phyloP scores from a whole-genome alignment of 2,888 invertebrate species.

The Melangyna quadrimaculata region DNA sequence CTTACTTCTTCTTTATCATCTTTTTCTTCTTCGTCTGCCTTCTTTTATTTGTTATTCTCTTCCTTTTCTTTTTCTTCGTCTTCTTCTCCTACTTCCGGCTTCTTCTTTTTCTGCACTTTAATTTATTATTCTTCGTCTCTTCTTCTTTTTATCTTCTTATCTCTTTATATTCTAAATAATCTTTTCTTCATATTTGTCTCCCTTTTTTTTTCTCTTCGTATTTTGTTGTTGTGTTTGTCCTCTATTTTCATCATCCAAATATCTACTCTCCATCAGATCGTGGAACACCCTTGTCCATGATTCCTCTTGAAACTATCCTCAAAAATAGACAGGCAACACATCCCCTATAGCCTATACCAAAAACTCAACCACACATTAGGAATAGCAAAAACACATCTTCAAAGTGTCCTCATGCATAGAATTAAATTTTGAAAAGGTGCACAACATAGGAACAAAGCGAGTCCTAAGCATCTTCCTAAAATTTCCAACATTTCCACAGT shows the following conservation, averaged over 20 bases:
- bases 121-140: too few species aligned
- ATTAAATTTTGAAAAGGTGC: constrained; percentile 56
- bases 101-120: too few species aligned
- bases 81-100: too few species aligned
- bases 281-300: neutral
- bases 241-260: neutral
- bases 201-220: neutral
- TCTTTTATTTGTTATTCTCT: too few species aligned
- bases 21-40: too few species aligned
- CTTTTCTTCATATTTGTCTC: neutral
- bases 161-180: too few species aligned
- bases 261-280: neutral
- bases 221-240: neutral
- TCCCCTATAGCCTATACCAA: neutral
- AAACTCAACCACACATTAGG: constrained; percentile 26
- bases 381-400: constrained; percentile 39
- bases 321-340: constrained; percentile 15
- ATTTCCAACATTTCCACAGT: constrained; percentile 15
- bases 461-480: constrained; percentile 16
- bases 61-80: too few species aligned
- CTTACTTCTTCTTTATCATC: too few species aligned
- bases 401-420: constrained; percentile 58
- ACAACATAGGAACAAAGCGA: constrained; percentile 42
- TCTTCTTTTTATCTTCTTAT: too few species aligned
- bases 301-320: neutral